These are phyloP conservation scores for Delichon dasypus DNA, from an alignment of 2,797 vertebrate genomes.

Conservation along the genomic window DNA sequence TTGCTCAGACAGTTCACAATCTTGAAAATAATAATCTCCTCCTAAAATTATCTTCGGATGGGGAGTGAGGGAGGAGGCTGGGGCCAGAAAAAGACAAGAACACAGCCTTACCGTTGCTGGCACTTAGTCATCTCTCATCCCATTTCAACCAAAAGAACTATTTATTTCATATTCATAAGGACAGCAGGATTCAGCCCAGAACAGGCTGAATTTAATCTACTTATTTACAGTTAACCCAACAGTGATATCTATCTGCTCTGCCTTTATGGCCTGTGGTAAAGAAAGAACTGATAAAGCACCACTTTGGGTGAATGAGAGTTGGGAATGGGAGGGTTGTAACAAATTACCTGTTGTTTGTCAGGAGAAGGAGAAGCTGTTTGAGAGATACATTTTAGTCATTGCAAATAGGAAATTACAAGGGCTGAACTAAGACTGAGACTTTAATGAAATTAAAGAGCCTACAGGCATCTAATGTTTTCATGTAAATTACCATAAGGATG, in stretches of 20 bases:
- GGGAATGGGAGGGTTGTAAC: not conserved
- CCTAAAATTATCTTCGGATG: not conserved
- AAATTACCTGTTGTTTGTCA: not conserved
- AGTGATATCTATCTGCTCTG: not conserved
- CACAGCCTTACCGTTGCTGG: not conserved
- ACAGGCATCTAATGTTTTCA: not conserved
- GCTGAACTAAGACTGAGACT: not conserved
- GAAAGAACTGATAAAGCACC: not conserved
- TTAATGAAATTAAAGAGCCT: constrained; percentile 9
- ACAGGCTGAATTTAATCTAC: not conserved
- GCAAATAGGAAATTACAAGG: not conserved
- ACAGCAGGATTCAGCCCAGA: not conserved
- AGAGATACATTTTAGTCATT: not conserved
- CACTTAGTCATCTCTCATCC: not conserved
- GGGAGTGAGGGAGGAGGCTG: not conserved
- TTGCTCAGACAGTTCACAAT: not conserved
- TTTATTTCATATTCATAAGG: not conserved
- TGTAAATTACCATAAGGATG: constrained; percentile 29
- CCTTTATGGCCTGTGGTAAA: not conserved
- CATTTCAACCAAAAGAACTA: not conserved
- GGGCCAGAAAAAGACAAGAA: not conserved
- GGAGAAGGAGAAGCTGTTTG: not conserved
- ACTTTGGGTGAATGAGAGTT: not conserved
- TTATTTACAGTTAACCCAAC: not conserved
- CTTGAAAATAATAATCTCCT: not conserved